phyloP scores from a whole-genome alignment of 1,140 invertebrate species.

The Cydia splendana region DNA sequence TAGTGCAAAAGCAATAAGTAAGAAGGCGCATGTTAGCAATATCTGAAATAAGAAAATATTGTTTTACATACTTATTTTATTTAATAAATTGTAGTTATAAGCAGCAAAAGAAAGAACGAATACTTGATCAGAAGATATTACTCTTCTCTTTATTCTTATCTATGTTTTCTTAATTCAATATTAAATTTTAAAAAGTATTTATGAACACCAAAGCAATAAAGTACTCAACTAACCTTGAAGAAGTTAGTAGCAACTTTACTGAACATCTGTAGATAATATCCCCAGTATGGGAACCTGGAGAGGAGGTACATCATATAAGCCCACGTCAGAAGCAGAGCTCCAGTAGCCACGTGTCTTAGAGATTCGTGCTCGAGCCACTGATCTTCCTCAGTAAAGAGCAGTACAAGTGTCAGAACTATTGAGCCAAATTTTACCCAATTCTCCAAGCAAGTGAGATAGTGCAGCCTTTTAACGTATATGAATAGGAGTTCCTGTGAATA shows the following conservation, averaged over 20 bases:
- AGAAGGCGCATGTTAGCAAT: conserved; percentile 51
- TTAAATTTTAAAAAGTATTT: background rate
- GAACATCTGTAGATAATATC: conserved; percentile 60
- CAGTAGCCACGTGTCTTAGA: conserved; percentile 61
- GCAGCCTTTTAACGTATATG: background rate
- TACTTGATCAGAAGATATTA: no score
- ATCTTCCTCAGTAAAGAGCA: conserved; percentile 29
- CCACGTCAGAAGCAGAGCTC: conserved; percentile 64
- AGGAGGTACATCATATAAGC: conserved; percentile 65
- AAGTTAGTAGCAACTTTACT: conserved; percentile 54
- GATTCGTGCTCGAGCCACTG: conserved; percentile 44
- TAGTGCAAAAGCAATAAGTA: conserved; percentile 67
- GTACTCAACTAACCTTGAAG: conserved; percentile 45
- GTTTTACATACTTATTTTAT: background rate
- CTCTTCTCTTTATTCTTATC: no score
- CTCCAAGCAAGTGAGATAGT: background rate
- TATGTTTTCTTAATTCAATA: no score
- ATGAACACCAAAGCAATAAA: background rate
- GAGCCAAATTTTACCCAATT: conserved; percentile 49
- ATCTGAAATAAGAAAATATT: conserved; percentile 45
- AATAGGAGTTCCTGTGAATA: conserved; percentile 20
- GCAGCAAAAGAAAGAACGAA: background rate
- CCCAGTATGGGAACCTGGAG: conserved; percentile 62
- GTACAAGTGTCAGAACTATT: conserved; percentile 36
- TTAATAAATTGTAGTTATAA: background rate